A percentile compares a stretch with the other conserved stretches of the same genome.
These are phyloP conservation scores for Psilopsiagon aymara DNA, from an alignment of 2,113 vertebrate genomes.

Conservation along the genomic window DNA sequence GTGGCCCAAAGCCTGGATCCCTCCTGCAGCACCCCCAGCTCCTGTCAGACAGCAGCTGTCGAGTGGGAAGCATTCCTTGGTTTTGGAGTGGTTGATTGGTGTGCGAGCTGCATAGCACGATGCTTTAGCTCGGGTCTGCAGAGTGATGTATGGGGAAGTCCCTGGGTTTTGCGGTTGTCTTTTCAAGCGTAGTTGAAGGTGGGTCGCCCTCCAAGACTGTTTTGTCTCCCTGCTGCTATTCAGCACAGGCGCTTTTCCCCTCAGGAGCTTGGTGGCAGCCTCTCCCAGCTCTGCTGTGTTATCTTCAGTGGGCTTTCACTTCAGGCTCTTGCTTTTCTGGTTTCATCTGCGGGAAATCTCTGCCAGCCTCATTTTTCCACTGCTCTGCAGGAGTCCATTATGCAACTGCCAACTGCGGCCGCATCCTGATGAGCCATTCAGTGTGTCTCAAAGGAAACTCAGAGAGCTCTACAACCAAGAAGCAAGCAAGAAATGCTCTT, in stretches of 20 bases:
- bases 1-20: neutral
- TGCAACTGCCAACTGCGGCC: neutral
- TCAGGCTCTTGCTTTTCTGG: neutral
- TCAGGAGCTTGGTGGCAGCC: neutral
- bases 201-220: neutral
- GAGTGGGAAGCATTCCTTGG: neutral
- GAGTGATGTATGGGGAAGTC: neutral
- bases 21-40: neutral
- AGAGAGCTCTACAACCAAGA: neutral
- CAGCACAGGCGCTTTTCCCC: neutral
- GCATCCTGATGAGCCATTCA: neutral
- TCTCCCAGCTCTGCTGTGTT: neutral
- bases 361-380: neutral
- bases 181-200: rapidly evolving
- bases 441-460: neutral
- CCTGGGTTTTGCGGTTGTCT: neutral
- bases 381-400: neutral
- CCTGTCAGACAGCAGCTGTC: neutral
- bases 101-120: neutral
- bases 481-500: neutral
- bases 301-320: neutral
- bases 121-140: neutral
- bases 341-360: neutral
- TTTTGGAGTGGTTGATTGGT: neutral
- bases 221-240: neutral